Evolutionary conservation across 2,888 invertebrate species (phyloP), one percentile per base, ranked within the genome.

Genomic region (Chrysina gloriosa): DNA sequence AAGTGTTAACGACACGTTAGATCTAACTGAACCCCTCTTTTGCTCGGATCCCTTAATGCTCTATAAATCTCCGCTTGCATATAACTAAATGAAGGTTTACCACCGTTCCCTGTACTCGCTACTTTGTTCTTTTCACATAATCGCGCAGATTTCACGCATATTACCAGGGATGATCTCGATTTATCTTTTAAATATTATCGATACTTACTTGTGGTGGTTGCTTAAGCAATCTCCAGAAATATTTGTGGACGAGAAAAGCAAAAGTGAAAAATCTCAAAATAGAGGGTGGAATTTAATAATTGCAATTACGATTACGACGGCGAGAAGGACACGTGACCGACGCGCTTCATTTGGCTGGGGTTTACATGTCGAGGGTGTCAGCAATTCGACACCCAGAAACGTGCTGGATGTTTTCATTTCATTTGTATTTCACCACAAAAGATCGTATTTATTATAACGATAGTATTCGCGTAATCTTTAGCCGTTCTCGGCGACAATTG

Each of bases 51-150:
- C 81, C 80, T 80, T 80, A 80, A 82, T 82, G 74, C 81, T 79
- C 75, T 78, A 79, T 79, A 82, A 82, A 82, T 82, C 82, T 81
- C 73, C 69, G 77, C 78, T 76, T 78, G 77, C 78, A 77, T 79
- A 79, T 80, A 80, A 80, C 80, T 78, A 80, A 79, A 80, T 78
- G 78, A 77, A 74, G 79, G 81, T 80, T 82, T 81, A 82, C 80
- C 80, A 77, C 77, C 75, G 75, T 77, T 77, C 76, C 77, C 75
- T 77, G 75, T 77, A 77, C 76, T 74, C 74, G 77, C 56, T 77
- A 79, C 75, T 80, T 80, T 80, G 79, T 79, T 79, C 79, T 78
- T 79, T 78, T 77, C 74, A 73, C 52, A 75, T 77, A 78, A 77
- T 78, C 77, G 67, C 72, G 74, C 72, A 75, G 76, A 77, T 65